Evolutionary conservation across 1,140 invertebrate genomes (phyloP), one percentile per base, ranked within the genome.

Genomic region (Pantala flavescens): DNA sequence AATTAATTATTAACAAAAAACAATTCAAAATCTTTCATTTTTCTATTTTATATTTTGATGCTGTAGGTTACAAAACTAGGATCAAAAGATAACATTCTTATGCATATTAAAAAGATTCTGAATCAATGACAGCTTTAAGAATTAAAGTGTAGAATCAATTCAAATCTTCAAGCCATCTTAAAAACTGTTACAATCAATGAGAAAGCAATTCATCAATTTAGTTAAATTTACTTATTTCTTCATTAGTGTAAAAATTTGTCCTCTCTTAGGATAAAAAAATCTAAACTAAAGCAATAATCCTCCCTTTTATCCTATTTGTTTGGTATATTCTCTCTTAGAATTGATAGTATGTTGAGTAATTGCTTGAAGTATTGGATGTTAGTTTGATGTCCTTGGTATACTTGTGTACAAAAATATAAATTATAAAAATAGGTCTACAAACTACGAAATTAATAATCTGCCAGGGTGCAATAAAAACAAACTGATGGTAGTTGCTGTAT

Each of bases 401-500:
- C 49, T 7, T 21, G n/a, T 63, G 49, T 63, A 63, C 49, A 63
- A 63, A 63, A 63, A 7, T 63, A 7, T 63, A 63, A 63, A 16
- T 63, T 3, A 19, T 63, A 63, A 7, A 63, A 63, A 63, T 63
- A 63, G 5, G 49, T 63, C 49, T 21, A 16, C 14, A 63, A 63
- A 63, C 49, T 21, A 16, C 14, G 12, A 63, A 63, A 63, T 63
- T 63, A 7, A 63, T 63, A 19, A 21, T 63, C 49, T 63, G 49
- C n/a, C 49, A 63, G 14, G 3, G n/a, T 21, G 49, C 49, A 63
- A 63, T 63, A 63, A 63, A 63, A 63, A 63, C 12, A 63, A 63
- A 63, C 49, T 63, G 16, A 63, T 63, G 49, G 49, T 63, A 63
- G 49, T 63, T 63, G 49, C 49, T 63, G 49, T 63, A 63, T 63